Conservation (phyloP, 2,113 vertebrate genomes). For the Archocentrus centrarchus region DNA sequence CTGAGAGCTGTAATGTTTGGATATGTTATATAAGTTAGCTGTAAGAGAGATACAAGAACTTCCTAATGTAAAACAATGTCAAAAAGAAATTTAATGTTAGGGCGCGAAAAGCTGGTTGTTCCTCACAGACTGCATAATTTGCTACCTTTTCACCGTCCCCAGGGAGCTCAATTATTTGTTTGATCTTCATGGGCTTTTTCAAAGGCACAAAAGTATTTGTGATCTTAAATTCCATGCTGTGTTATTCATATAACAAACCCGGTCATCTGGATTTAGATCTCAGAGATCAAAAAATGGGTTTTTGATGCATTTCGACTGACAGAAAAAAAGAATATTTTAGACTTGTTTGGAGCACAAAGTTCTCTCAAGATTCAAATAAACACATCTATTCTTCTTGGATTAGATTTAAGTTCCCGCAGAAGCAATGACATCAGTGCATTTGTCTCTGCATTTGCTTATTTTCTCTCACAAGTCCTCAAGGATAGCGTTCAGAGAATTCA, state of each 20-base stretch:
- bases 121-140: conserved; percentile 14
- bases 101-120: not conserved
- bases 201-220: conserved; percentile 45
- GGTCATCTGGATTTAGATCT: conserved; percentile 34
- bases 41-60: conserved; percentile 28
- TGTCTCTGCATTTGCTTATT: conserved; percentile 12
- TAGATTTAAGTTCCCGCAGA: conserved; percentile 12
- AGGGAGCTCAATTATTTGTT: conserved; percentile 31
- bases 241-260: conserved; percentile 20
- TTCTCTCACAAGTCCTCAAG: conserved; percentile 19
- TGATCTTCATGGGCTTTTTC: conserved; percentile 47
- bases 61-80: conserved; percentile 35
- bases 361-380: conserved; percentile 31
- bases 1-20: conserved; percentile 51
- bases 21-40: conserved; percentile 42
- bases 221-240: conserved; percentile 32
- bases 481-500: conserved; percentile 13
- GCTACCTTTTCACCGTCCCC: conserved; percentile 44
- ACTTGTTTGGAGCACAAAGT: conserved; percentile 17
- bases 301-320: not conserved
- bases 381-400: not conserved
- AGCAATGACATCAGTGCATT: conserved; percentile 3
- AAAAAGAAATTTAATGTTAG: conserved; percentile 26
- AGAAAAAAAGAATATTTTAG: conserved; percentile 15
- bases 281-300: conserved; percentile 40